phyloP scores from a whole-genome alignment of 2,888 invertebrate genomes.

The Tribolium freemani region DNA sequence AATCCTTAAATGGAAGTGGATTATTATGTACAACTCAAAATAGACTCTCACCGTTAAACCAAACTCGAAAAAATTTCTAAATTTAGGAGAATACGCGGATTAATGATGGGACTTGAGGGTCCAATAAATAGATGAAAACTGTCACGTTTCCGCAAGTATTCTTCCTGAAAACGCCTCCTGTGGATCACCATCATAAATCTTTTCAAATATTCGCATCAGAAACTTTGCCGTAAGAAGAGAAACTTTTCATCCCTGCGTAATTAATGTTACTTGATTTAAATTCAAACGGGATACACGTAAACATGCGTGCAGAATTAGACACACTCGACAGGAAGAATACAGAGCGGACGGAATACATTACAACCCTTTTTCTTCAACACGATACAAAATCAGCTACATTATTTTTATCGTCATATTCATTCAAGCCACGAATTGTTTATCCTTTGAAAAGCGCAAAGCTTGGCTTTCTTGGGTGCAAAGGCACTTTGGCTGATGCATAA shows the following conservation, averaged over 20 bases:
- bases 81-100: constrained; percentile 15
- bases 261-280: not conserved
- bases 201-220: constrained; percentile 24
- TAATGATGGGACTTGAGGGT: constrained; percentile 27
- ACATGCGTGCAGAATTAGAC: not conserved
- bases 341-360: not conserved
- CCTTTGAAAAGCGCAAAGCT: no score
- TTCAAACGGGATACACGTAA: not conserved
- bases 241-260: constrained; percentile 8
- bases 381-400: no score
- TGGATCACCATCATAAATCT: constrained; percentile 26
- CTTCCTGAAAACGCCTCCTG: constrained; percentile 29
- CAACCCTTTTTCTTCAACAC: not conserved
- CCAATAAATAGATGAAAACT: constrained; percentile 34
- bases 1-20: constrained; percentile 10
- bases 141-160: constrained; percentile 36
- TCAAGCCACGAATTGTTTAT: no score
- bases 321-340: not conserved
- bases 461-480: no score
- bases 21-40: not conserved
- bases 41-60: not conserved
- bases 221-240: constrained; percentile 4
- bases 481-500: no score
- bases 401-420: no score
- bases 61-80: constrained; percentile 15